Evolutionary conservation across 1,140 invertebrate species (phyloP), one percentile per base, ranked within the genome.

Genomic region (Pseudomyrmex concolor): DNA sequence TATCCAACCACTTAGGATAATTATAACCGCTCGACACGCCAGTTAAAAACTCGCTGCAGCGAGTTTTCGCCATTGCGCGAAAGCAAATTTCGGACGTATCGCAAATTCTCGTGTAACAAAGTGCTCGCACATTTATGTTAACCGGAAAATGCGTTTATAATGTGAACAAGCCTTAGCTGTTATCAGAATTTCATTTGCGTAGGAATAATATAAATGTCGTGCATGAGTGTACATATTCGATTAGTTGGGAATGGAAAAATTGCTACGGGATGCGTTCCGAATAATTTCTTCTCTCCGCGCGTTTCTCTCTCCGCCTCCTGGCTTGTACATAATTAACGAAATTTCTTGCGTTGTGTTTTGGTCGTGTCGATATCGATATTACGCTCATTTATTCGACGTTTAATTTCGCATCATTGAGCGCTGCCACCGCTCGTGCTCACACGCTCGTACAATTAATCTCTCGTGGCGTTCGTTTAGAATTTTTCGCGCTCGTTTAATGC

Each of bases 171-270:
- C 5, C 34, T 51, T 43, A 67, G 34, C 22, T 54, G 22, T 22
- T 50, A 54, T n/a, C 22, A 22, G 67, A 70, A 67, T 77, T 77
- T 19, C 25, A 12, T 9, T 7, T 34, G 34, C 12, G 60, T 50
- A 25, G 25, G 2, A 3, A 67, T 78, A 68, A 78, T 78, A 34
- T 34, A 55, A 70, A 78, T 13, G 63, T 25, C 19, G 64, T 9
- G 51, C 19, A 19, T 59, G 66, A 80, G 59, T 50, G 48, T 78
- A 45, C 57, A 80, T 59, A 12, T 10, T 15, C 19, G 50, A 78
- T 66, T 54, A 43, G 48, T 59, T 43, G 25, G 54, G 76, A 80
- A 80, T 80, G 5, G 34, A 67, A 19, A 80, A 80, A 80, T 80
- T 43, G 66, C 76, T 54, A 70, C 34, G 66, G 43, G 66, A 70